These are phyloP conservation scores for Cheilosia variabilis DNA, from an alignment of 2,888 invertebrate genomes.

Conservation along the genomic window DNA sequence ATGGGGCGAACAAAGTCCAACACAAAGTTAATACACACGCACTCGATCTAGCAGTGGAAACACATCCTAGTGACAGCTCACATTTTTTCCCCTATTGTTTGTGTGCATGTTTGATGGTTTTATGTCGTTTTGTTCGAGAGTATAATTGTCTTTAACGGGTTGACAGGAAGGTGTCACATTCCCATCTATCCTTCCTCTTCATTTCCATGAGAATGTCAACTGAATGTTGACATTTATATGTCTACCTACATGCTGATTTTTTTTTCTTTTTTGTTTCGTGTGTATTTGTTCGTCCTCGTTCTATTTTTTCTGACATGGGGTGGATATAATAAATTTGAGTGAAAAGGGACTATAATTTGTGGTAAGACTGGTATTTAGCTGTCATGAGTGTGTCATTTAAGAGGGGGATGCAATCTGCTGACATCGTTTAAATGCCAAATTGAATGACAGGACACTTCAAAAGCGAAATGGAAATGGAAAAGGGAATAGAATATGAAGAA, in stretches of 20 bases:
- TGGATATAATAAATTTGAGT: slow-evolving; percentile 44
- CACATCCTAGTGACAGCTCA: slow-evolving; percentile 16
- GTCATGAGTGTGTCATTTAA: slow-evolving; percentile 64
- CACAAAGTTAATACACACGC: slow-evolving; percentile 19
- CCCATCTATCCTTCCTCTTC: slow-evolving; percentile 64
- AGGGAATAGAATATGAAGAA: slow-evolving; percentile 8
- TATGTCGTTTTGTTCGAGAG: slow-evolving; percentile 57
- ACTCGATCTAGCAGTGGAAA: neutral
- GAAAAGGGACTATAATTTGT: slow-evolving; percentile 72
- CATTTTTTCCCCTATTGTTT: neutral
- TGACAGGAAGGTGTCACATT: slow-evolving; percentile 75
- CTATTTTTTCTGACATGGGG: slow-evolving; percentile 63
- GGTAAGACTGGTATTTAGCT: slow-evolving; percentile 73
- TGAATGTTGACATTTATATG: slow-evolving; percentile 66
- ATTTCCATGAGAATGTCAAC: slow-evolving; percentile 70
- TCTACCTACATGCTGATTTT: slow-evolving; percentile 49
- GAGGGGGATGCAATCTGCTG: slow-evolving; percentile 57
- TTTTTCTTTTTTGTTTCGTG: slow-evolving; percentile 2
- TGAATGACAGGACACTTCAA: slow-evolving; percentile 65
- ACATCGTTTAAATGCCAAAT: slow-evolving; percentile 65
- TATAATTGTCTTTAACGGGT: slow-evolving; percentile 73
- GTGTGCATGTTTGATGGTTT: slow-evolving; percentile 28
- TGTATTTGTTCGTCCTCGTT: slow-evolving; percentile 22
- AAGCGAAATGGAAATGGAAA: slow-evolving; percentile 16
- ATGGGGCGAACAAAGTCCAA: slow-evolving; percentile 21